phyloP scores from a whole-genome alignment of 2,113 vertebrate species.

The Silurus asotus region DNA sequence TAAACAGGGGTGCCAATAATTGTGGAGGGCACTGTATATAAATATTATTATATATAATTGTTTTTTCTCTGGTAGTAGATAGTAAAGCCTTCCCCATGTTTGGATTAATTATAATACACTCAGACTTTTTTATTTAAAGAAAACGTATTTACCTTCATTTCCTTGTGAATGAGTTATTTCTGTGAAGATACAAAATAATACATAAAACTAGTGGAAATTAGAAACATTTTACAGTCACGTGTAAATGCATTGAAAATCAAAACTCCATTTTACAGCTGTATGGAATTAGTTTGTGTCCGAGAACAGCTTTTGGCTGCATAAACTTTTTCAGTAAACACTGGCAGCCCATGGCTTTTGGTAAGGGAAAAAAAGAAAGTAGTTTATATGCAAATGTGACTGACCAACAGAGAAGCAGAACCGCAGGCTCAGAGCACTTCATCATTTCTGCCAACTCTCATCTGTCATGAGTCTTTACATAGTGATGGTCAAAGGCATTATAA shows the following conservation, averaged over 20 bases:
- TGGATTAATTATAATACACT: neutral
- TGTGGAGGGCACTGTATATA: too few relatives aligned
- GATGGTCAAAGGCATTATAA: slow-evolving; percentile 20
- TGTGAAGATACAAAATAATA: neutral
- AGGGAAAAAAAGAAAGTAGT: neutral
- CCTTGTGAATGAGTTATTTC: neutral
- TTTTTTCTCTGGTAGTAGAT: neutral
- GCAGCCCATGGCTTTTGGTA: neutral
- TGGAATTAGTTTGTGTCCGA: neutral
- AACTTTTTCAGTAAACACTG: slow-evolving; percentile 46
- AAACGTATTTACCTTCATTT: neutral
- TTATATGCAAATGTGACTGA: slow-evolving; percentile 32
- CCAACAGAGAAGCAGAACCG: slow-evolving; percentile 15
- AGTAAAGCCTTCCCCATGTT: neutral
- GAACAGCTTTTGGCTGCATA: neutral
- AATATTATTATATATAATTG: neutral
- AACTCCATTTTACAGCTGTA: slow-evolving; percentile 2
- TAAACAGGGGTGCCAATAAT: too few relatives aligned
- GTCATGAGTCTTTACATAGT: slow-evolving; percentile 26
- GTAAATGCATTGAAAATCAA: neutral
- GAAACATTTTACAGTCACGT: neutral
- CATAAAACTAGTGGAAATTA: neutral
- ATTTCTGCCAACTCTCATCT: slow-evolving; percentile 15
- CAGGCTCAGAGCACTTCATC: neutral
- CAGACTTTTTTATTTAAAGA: neutral